These are phyloP conservation scores for Creontiades dilutus DNA, from an alignment of 2,888 invertebrate genomes.

Conservation along the genomic window DNA sequence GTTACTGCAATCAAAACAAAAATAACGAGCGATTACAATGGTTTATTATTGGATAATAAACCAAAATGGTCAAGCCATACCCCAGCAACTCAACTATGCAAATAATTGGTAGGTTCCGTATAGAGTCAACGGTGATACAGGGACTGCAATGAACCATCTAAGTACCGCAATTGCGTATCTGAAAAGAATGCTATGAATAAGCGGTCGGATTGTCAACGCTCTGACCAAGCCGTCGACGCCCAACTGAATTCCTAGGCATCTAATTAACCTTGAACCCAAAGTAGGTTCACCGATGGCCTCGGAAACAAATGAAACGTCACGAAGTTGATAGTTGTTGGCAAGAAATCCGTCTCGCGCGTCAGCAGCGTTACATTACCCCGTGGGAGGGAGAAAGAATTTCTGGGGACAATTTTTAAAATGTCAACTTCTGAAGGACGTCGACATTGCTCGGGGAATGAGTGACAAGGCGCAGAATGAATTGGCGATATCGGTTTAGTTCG, in stretches of 20 bases:
- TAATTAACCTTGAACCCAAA: constrained; percentile 61
- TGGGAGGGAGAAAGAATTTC: background rate
- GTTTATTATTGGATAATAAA: too few species aligned
- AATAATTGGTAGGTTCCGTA: too few species aligned
- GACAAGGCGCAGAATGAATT: background rate
- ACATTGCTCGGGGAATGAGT: background rate
- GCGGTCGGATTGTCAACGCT: constrained; percentile 38
- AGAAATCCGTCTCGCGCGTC: background rate
- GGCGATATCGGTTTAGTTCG: background rate
- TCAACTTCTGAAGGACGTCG: background rate
- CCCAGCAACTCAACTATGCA: too few species aligned
- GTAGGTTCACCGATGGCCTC: constrained; percentile 39
- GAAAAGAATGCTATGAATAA: constrained; percentile 53
- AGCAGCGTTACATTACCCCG: background rate
- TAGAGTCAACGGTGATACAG: background rate
- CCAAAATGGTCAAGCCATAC: too few species aligned
- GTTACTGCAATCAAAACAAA: too few species aligned
- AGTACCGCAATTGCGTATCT: constrained; percentile 43
- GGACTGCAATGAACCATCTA: background rate
- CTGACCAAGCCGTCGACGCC: constrained; percentile 52
- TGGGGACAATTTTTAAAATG: constrained; percentile 16
- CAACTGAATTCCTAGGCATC: constrained; percentile 52
- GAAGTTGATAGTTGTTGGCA: constrained; percentile 19
- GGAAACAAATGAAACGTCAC: constrained; percentile 38
- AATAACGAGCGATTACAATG: too few species aligned